Evolutionary conservation across 2,888 invertebrate species (phyloP), one percentile per base, ranked within the genome.

Genomic region (Coremacera marginata): DNA sequence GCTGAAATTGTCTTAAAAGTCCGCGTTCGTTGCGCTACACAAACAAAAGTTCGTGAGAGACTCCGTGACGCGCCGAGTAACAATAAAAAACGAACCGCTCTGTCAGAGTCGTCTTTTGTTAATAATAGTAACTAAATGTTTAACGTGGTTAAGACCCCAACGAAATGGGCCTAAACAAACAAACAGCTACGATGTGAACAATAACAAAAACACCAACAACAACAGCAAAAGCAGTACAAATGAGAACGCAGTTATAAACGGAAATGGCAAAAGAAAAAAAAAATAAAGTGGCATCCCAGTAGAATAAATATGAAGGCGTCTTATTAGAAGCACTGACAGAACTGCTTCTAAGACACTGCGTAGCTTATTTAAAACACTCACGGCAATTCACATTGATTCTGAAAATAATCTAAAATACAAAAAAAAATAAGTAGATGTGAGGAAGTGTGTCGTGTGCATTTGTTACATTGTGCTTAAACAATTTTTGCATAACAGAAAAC

Each of bases 41-140:
- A 44, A 11, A 22, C 11, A 3, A 19, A 27, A 25, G 25, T 5
- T 16, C n/a, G 27, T 16, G 19, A 22, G 16, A 7, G 16, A 51
- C 19, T 14, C 14, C 9, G 31, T 22, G 37, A 70, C 27, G 25
- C 60, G 62, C 25, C 77, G 70, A 78, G 68, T 73, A 77, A 67
- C 11, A 19, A 60, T 73, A 77, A 67, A 22, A 19, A 60, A 3
- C 70, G 77, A 81, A 82, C 82, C 84, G 81, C 83, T 81, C 83
- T 77, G 81, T 83, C 78, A 79, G 80, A 81, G 85, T 82, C 78
- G 81, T 81, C 83, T 86, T 84, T 84, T 82, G 82, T 85, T 86
- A 87, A 86, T 87, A 86, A 84, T 84, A 84, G 82, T 87, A 86
- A 87, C 84, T 83, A 83, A 85, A 85, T 31, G 49, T 34, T 75